These are phyloP conservation scores for Saguinus midas DNA, from an alignment of 2,113 vertebrate species.

Conservation along the genomic window DNA sequence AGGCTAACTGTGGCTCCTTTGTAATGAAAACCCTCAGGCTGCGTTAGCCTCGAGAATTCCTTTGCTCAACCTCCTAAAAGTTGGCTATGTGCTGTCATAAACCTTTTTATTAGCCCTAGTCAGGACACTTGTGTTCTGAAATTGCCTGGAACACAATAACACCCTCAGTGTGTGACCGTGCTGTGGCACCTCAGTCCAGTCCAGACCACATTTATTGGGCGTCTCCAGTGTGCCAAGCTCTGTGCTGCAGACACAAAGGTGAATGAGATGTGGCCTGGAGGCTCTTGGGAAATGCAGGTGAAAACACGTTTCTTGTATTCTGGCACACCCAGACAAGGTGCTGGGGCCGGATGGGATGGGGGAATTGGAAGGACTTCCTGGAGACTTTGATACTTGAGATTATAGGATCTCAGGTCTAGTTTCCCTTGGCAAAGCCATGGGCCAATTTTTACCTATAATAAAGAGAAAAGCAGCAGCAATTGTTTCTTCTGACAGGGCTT, in stretches of 20 bases:
- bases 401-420: neutral
- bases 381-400: neutral
- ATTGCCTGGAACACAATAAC: neutral
- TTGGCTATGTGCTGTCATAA: slow-evolving; percentile 10
- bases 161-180: neutral
- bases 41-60: neutral
- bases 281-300: neutral
- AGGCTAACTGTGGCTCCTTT: slow-evolving; percentile 4
- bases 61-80: neutral
- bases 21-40: slow-evolving; percentile 45
- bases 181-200: neutral
- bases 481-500: neutral
- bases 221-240: neutral
- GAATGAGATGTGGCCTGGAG: neutral
- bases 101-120: slow-evolving; percentile 21
- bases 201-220: neutral
- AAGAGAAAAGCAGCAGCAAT: neutral
- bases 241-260: neutral
- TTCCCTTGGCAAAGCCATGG: neutral
- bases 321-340: neutral
- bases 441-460: neutral
- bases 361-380: neutral
- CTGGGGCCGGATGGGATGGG: neutral
- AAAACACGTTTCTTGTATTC: neutral
- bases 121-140: slow-evolving; percentile 18